A percentile compares a stretch with the other conserved stretches of the same genome.
Evolutionary conservation across 2,113 vertebrate species (phyloP).

Genomic region (Elachura formosa): DNA sequence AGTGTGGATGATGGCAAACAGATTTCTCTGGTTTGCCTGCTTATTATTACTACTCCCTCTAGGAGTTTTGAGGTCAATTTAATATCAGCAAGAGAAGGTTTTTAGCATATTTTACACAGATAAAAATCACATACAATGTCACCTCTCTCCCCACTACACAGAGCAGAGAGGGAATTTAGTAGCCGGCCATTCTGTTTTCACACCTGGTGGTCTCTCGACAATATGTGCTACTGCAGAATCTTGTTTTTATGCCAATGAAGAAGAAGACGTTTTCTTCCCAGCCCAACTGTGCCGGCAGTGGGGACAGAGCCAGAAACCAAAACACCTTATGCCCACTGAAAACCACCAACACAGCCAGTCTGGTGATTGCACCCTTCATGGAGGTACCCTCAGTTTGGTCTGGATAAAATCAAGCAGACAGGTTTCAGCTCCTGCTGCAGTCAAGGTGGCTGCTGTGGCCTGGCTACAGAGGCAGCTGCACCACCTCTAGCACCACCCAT

Average conservation of each 20-base stretch:
- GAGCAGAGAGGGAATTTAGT: background rate
- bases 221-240: background rate
- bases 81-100: background rate
- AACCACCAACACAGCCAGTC: background rate
- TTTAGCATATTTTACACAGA: slow-evolving; percentile 5
- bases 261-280: slow-evolving; percentile 14
- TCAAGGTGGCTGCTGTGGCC: background rate
- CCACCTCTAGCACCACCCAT: background rate
- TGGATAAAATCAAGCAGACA: background rate
- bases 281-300: background rate
- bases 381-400: background rate
- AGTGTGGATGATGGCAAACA: background rate
- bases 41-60: background rate
- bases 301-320: background rate
- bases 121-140: background rate
- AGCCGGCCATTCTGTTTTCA: background rate
- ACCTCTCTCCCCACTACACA: background rate
- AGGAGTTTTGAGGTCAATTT: background rate
- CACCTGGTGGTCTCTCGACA: slow-evolving; percentile 14
- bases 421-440: background rate
- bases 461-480: background rate
- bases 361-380: background rate
- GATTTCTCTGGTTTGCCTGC: background rate
- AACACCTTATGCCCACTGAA: background rate
- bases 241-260: background rate